Conservation (phyloP, 2,888 invertebrate species). For the Myathropa florea region DNA sequence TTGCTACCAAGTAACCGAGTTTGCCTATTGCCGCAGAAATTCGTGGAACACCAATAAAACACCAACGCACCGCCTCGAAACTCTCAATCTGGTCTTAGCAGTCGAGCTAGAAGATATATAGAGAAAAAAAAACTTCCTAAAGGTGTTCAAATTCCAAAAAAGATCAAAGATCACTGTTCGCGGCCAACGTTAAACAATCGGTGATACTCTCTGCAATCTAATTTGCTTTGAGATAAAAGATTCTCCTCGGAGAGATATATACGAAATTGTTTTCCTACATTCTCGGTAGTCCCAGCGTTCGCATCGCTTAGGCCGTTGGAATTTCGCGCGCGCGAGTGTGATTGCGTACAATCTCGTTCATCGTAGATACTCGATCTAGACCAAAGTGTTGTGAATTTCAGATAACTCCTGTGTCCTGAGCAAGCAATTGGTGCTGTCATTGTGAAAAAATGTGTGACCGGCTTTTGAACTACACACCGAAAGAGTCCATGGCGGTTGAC, state of each 20-base stretch:
- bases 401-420: conserved; percentile 1
- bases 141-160: background rate
- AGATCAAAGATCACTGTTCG: background rate
- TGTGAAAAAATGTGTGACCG: conserved; percentile 76
- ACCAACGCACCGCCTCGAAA: conserved; percentile 37
- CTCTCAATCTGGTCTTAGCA: conserved; percentile 39
- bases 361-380: background rate
- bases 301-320: conserved; percentile 4
- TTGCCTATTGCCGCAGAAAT: conserved; percentile 10
- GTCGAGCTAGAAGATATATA: background rate
- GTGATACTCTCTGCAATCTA: background rate
- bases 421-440: background rate
- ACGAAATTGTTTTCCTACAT: background rate
- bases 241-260: background rate
- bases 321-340: conserved; percentile 1
- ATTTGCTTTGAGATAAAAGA: background rate
- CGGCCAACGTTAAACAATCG: background rate
- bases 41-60: conserved; percentile 72
- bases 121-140: background rate
- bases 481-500: conserved; percentile 70
- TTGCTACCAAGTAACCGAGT: conserved; percentile 62
- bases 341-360: background rate
- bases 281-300: conserved; percentile 2
- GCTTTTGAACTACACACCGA: conserved; percentile 76
- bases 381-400: background rate